Evolutionary conservation across 2,113 vertebrate genomes (phyloP).

Genomic region (Dasypus novemcinctus): DNA sequence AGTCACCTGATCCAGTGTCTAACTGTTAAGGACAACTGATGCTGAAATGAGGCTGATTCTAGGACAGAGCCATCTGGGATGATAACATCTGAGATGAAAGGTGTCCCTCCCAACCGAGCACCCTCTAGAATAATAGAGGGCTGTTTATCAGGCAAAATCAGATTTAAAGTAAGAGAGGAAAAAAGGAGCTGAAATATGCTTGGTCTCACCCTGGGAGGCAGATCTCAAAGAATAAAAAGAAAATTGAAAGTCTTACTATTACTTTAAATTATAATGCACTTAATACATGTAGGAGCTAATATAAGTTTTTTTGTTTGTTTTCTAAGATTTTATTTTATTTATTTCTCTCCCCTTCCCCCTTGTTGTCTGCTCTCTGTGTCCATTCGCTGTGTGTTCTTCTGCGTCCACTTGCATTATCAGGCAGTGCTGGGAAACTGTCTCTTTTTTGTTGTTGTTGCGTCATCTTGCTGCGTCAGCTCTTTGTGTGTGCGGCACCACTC

Average conservation of each 20-base stretch:
- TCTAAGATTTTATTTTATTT: no score
- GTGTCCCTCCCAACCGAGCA: background rate
- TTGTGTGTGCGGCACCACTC: no score
- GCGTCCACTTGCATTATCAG: no score
- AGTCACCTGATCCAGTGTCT: background rate
- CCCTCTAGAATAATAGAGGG: background rate
- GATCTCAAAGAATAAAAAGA: background rate
- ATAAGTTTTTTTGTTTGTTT: background rate
- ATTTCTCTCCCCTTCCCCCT: no score
- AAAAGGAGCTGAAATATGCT: background rate
- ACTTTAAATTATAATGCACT: background rate
- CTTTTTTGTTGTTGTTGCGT: no score
- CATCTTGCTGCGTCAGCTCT: no score
- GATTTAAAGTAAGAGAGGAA: background rate
- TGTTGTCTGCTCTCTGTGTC: no score
- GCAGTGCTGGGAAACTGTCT: no score
- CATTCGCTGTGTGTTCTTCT: no score
- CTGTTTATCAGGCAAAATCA: background rate
- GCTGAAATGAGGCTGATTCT: background rate
- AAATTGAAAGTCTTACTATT: background rate
- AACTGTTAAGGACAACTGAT: background rate
- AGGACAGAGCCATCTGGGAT: background rate
- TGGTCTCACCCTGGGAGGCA: background rate
- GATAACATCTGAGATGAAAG: background rate
- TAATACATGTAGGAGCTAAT: background rate